Conservation (phyloP, 2,113 vertebrate genomes). For the Hiodon alosoides region DNA sequence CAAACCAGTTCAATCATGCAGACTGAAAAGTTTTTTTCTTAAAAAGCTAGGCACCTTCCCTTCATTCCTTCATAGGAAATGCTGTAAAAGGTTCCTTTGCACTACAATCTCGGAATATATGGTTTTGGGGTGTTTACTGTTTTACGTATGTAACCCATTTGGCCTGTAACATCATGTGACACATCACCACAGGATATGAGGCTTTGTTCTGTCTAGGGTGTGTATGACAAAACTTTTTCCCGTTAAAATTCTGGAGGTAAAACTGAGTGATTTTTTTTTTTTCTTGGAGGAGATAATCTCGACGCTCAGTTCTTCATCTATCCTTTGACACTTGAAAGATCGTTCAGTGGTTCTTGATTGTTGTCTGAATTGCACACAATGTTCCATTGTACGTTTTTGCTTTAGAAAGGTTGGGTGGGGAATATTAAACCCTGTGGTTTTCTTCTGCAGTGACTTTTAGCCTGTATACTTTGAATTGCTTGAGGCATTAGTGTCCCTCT, state of each 20-base stretch:
- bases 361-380: not conserved
- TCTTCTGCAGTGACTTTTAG: constrained; percentile 16
- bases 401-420: not conserved
- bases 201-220: not conserved
- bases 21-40: too few species aligned
- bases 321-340: constrained; percentile 17
- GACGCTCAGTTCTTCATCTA: constrained; percentile 16
- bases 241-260: constrained; percentile 1
- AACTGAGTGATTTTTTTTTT: too few species aligned
- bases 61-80: too few species aligned
- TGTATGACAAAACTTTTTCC: not conserved
- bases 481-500: not conserved
- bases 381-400: not conserved
- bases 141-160: too few species aligned
- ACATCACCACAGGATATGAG: too few species aligned
- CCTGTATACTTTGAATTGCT: constrained; percentile 5
- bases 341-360: not conserved
- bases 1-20: too few species aligned
- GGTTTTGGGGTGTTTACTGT: too few species aligned
- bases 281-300: constrained; percentile 11
- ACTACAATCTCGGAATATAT: too few species aligned
- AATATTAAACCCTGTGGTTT: not conserved
- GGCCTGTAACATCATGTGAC: too few species aligned
- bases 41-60: too few species aligned
- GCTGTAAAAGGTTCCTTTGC: too few species aligned